Evolutionary conservation across 2,888 invertebrate genomes (phyloP).

Genomic region (Hoplodrina ambigua): DNA sequence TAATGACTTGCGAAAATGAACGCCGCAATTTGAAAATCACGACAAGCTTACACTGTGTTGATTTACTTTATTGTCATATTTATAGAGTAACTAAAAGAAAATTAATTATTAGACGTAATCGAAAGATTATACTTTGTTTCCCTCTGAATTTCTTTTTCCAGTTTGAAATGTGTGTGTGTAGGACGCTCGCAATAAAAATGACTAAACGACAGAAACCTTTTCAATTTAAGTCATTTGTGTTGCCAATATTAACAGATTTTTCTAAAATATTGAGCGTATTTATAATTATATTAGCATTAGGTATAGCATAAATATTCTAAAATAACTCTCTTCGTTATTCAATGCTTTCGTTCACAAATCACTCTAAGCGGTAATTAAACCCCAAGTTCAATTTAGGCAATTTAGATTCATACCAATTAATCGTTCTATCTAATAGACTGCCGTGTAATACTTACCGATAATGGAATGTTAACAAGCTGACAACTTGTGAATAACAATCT

Average conservation of each 20-base stretch:
- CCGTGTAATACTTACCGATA: conserved; percentile 32
- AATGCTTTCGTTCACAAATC: background rate
- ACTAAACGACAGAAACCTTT: too few species aligned
- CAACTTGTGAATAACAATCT: conserved; percentile 43
- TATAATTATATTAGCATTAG: too few species aligned
- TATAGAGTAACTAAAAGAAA: background rate
- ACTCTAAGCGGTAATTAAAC: conserved; percentile 25
- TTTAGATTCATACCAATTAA: conserved; percentile 39
- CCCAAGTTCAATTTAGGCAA: conserved; percentile 17
- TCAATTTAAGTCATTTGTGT: too few species aligned
- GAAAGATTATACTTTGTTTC: too few species aligned
- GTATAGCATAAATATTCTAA: too few species aligned
- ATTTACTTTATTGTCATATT: conserved; percentile 3
- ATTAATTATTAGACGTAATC: background rate
- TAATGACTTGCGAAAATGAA: conserved; percentile 38
- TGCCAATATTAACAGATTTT: too few species aligned
- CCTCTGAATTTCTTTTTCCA: too few species aligned
- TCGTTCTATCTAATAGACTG: conserved; percentile 16
- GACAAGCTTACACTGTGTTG: background rate
- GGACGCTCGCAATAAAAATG: too few species aligned
- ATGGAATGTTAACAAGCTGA: conserved; percentile 52
- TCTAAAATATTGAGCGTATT: too few species aligned
- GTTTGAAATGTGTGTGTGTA: too few species aligned
- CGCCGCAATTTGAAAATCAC: conserved; percentile 26
- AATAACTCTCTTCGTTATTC: background rate